Conservation (phyloP, 1,140 invertebrate genomes). For the Drosophila ohnishii region DNA sequence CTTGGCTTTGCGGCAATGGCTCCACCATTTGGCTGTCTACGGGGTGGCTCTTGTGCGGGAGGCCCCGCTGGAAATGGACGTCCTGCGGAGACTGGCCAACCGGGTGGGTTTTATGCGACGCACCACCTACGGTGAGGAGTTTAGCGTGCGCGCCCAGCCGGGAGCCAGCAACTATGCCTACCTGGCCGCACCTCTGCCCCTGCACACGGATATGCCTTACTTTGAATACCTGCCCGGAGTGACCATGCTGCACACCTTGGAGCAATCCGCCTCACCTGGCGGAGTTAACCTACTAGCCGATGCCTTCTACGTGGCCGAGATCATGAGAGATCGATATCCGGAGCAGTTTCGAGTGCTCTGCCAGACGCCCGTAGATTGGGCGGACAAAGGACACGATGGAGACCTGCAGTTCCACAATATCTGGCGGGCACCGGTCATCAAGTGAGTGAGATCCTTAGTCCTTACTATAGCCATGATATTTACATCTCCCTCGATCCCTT, state of each 20-base stretch:
- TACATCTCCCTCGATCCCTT: neutral
- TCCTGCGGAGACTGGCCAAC: constrained; percentile 84
- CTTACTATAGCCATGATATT: neutral
- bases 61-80: constrained; percentile 84
- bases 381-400: constrained; percentile 86
- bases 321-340: constrained; percentile 84
- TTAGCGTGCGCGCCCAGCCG: constrained; percentile 85
- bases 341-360: constrained; percentile 85
- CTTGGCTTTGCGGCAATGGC: constrained; percentile 84
- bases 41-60: constrained; percentile 86
- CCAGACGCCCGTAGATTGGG: constrained; percentile 86
- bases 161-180: constrained; percentile 89
- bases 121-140: constrained; percentile 86
- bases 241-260: constrained; percentile 87
- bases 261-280: constrained; percentile 86
- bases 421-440: constrained; percentile 86
- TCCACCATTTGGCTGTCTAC: constrained; percentile 85
- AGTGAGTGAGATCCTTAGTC: constrained; percentile 69
- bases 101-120: constrained; percentile 86
- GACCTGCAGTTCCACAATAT: constrained; percentile 85
- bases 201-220: constrained; percentile 89
- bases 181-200: constrained; percentile 86
- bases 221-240: constrained; percentile 88
- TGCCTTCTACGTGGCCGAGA: constrained; percentile 85
- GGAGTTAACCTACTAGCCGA: constrained; percentile 87